Evolutionary conservation across 2,888 invertebrate genomes (phyloP).

Genomic region (Rhagium mordax): DNA sequence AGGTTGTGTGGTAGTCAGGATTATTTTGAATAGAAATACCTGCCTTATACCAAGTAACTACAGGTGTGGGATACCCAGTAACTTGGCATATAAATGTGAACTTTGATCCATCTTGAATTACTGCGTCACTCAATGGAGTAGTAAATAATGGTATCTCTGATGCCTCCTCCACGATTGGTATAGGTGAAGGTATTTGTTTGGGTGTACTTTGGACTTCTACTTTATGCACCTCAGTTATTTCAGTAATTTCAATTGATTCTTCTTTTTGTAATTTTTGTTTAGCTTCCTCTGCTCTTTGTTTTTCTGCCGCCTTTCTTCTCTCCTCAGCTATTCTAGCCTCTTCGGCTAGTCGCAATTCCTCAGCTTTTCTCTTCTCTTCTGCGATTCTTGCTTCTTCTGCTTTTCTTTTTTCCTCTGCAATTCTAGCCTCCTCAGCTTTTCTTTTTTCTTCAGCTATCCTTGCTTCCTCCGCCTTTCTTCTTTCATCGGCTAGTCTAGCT

Average conservation of each 20-base stretch:
- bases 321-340: slow-evolving; percentile 31
- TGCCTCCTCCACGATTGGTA: slow-evolving; percentile 59
- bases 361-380: slow-evolving; percentile 44
- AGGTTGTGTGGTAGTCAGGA: slow-evolving; percentile 83
- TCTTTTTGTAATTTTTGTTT: slow-evolving; percentile 42
- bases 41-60: slow-evolving; percentile 86
- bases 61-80: slow-evolving; percentile 76
- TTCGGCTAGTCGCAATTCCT: slow-evolving; percentile 36
- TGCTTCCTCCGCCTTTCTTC: slow-evolving; percentile 56
- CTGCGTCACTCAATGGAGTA: slow-evolving; percentile 75
- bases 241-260: slow-evolving; percentile 55
- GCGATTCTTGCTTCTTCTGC: slow-evolving; percentile 50
- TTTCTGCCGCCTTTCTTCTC: slow-evolving; percentile 42
- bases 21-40: slow-evolving; percentile 83
- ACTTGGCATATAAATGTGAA: slow-evolving; percentile 77
- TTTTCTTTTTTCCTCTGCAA: slow-evolving; percentile 42
- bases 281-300: slow-evolving; percentile 51
- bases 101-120: slow-evolving; percentile 78
- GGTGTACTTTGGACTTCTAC: slow-evolving; percentile 54
- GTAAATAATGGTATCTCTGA: slow-evolving; percentile 74
- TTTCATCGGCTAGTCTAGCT: slow-evolving; percentile 43
- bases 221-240: slow-evolving; percentile 56
- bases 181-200: slow-evolving; percentile 57
- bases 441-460: slow-evolving; percentile 42
- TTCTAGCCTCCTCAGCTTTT: slow-evolving; percentile 50